Conservation (phyloP, 2,113 vertebrate species). For the Typhlomys cinereus region DNA sequence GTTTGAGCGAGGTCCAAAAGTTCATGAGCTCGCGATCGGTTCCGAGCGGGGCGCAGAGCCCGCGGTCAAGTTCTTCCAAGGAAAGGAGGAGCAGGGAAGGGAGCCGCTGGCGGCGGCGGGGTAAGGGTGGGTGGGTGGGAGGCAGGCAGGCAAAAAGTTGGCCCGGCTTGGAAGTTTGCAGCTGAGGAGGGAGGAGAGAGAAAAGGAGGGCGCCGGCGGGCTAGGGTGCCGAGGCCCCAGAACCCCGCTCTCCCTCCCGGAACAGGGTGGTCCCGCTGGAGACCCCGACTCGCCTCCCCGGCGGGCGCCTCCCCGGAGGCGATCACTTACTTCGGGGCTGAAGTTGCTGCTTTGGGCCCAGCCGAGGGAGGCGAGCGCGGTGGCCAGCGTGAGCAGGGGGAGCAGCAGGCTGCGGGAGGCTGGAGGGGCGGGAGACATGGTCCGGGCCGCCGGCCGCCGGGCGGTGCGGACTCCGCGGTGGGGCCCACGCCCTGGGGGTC, state of each 20-base stretch:
- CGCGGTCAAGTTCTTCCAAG: not conserved
- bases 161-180: slow-evolving; percentile 43
- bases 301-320: slow-evolving; percentile 26
- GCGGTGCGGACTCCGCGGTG: slow-evolving; percentile 58
- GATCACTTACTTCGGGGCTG: slow-evolving; percentile 81
- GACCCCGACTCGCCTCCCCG: slow-evolving; percentile 41
- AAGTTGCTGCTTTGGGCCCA: slow-evolving; percentile 75
- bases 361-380: slow-evolving; percentile 71
- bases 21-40: slow-evolving; percentile 5
- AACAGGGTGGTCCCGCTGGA: not conserved
- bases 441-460: slow-evolving; percentile 46
- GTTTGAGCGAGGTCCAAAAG: slow-evolving; percentile 27
- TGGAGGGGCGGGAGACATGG: slow-evolving; percentile 72
- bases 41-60: slow-evolving; percentile 19
- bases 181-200: not conserved
- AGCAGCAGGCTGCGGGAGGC: slow-evolving; percentile 70
- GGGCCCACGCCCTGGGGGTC: slow-evolving; percentile 65
- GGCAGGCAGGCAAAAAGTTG: slow-evolving; percentile 24
- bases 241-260: not conserved
- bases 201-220: not conserved
- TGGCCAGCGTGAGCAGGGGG: slow-evolving; percentile 70
- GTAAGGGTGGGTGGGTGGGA: not conserved
- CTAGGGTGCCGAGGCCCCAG: not conserved
- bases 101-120: not conserved
- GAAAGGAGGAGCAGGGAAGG: slow-evolving; percentile 38